These are phyloP conservation scores for Enteromius afrohamiltoni DNA, from an alignment of 2,797 vertebrate species.

Conservation along the genomic window DNA sequence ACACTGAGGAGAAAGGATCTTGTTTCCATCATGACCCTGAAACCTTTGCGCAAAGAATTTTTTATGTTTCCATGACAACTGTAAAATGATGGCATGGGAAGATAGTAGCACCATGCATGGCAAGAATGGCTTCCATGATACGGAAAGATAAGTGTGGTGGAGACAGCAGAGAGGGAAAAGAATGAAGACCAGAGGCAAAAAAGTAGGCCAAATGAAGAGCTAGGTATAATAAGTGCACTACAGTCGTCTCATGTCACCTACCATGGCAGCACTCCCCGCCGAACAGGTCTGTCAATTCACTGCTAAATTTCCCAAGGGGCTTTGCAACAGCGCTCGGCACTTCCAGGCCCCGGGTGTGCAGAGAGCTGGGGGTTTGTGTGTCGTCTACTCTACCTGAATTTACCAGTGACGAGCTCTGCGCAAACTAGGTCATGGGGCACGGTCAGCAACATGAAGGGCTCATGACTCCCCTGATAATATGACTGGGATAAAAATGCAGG, in stretches of 20 bases:
- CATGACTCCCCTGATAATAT: slow-evolving; percentile 25
- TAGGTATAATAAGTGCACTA: slow-evolving; percentile 38
- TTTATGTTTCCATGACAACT: slow-evolving; percentile 59
- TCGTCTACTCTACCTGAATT: slow-evolving; percentile 25
- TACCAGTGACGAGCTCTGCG: slow-evolving; percentile 12
- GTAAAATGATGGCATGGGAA: slow-evolving; percentile 39
- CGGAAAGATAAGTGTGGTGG: neutral
- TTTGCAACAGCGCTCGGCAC: slow-evolving; percentile 17
- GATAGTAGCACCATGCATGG: slow-evolving; percentile 5
- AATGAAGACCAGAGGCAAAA: slow-evolving; percentile 4
- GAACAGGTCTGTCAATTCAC: slow-evolving; percentile 17
- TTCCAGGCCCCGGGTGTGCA: slow-evolving; percentile 16
- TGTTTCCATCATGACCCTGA: slow-evolving; percentile 48
- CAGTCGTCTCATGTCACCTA: slow-evolving; percentile 27
- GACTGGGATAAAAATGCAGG: slow-evolving; percentile 2
- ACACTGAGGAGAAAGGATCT: slow-evolving; percentile 13
- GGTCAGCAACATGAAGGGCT: slow-evolving; percentile 1
- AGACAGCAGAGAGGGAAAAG: slow-evolving; percentile 5
- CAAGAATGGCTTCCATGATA: slow-evolving; percentile 23
- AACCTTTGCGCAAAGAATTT: slow-evolving; percentile 21
- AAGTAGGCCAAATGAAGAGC: slow-evolving; percentile 46
- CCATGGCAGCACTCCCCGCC: neutral
- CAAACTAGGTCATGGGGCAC: slow-evolving; percentile 35
- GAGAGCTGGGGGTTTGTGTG: neutral
- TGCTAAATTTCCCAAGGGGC: slow-evolving; percentile 46